A percentile compares a stretch with the other conserved stretches of the same genome.
These are phyloP conservation scores for Rhinichthys osculus DNA, from an alignment of 2,797 vertebrate genomes.

Conservation along the genomic window DNA sequence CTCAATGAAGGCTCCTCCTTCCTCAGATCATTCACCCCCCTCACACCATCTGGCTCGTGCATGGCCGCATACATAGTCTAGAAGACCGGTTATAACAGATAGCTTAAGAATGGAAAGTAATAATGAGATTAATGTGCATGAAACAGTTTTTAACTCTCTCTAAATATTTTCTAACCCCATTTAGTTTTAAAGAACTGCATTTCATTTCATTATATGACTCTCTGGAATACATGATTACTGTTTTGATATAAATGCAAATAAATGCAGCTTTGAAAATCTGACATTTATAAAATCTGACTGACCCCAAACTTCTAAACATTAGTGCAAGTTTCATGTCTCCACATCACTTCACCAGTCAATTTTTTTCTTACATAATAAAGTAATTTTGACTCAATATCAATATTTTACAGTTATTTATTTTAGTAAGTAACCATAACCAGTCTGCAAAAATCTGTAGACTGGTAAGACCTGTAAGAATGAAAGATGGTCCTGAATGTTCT, in stretches of 20 bases:
- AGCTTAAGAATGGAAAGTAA: neutral
- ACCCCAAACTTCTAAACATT: neutral
- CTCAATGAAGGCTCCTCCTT: slow-evolving; percentile 94
- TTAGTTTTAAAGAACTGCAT: too few relatives aligned
- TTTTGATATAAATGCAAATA: neutral
- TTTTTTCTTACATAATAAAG: neutral
- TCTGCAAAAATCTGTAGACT: neutral
- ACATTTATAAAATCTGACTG: neutral
- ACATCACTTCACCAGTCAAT: neutral
- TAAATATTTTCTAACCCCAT: too few relatives aligned
- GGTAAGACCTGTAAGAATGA: slow-evolving; percentile 92
- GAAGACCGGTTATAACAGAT: neutral
- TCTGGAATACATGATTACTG: too few relatives aligned
- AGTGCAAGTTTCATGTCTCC: neutral
- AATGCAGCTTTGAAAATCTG: neutral
- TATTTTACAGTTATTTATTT: neutral
- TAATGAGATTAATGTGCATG: too few relatives aligned
- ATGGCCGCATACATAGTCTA: slow-evolving; percentile 92
- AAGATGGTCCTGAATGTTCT: slow-evolving; percentile 95
- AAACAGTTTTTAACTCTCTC: too few relatives aligned
- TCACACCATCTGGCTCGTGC: slow-evolving; percentile 97
- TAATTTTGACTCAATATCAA: neutral
- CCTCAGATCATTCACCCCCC: slow-evolving; percentile 92
- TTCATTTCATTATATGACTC: too few relatives aligned
- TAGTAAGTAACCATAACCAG: neutral